Evolutionary conservation across 92 coral and sea anemone species (phyloP).

Genomic region (Desmophyllum pertusum): DNA sequence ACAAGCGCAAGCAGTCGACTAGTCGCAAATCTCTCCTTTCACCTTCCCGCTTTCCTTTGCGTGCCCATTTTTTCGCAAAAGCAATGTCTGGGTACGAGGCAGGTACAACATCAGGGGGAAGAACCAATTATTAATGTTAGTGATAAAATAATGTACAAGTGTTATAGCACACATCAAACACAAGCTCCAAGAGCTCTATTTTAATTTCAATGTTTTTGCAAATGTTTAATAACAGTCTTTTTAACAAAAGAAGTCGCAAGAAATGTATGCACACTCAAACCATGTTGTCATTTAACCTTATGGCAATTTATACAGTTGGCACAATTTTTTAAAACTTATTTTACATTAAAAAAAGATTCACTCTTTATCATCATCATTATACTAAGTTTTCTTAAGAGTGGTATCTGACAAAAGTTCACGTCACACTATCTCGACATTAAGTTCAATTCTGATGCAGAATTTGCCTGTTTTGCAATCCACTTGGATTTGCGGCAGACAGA

Average conservation of each 20-base stretch:
- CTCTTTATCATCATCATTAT: conserved; percentile 15
- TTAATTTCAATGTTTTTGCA: conserved; percentile 39
- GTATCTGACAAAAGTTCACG: background rate
- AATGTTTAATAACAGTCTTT: conserved; percentile 31
- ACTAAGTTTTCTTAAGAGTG: conserved; percentile 19
- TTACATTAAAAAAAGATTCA: conserved; percentile 49
- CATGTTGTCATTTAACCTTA: conserved; percentile 10
- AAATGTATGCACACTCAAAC: conserved; percentile 43
- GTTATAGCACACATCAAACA: background rate
- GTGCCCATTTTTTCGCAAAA: too few species aligned
- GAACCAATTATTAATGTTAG: too few species aligned
- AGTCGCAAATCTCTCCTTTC: too few species aligned
- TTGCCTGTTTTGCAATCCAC: background rate
- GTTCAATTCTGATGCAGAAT: background rate
- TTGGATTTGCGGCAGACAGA: background rate
- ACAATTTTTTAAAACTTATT: conserved; percentile 30
- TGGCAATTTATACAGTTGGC: conserved; percentile 20
- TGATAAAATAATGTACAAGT: background rate
- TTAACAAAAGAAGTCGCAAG: conserved; percentile 43
- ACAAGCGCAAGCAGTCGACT: too few species aligned
- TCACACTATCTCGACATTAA: background rate
- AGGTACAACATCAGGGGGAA: too few species aligned
- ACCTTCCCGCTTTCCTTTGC: too few species aligned
- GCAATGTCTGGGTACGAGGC: too few species aligned
- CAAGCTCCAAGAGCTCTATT: background rate